These are phyloP conservation scores for Drosophila imparisetae DNA, from an alignment of 2,888 invertebrate species.

Conservation along the genomic window DNA sequence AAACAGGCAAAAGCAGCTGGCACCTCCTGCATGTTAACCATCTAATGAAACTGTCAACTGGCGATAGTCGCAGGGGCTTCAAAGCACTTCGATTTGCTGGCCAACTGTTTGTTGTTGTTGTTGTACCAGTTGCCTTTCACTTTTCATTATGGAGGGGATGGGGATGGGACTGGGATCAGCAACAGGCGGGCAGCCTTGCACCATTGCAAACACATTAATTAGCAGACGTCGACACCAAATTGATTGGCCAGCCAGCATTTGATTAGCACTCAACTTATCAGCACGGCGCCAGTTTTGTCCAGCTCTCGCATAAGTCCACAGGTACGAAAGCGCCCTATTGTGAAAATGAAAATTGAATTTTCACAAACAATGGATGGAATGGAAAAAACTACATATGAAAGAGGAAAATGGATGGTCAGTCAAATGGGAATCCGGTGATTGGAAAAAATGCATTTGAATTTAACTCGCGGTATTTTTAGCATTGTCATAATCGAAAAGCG, in stretches of 20 bases:
- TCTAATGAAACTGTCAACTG: slow-evolving; percentile 80
- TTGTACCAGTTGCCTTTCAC: slow-evolving; percentile 33
- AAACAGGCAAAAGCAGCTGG: slow-evolving; percentile 51
- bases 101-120: not conserved
- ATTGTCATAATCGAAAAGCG: slow-evolving; percentile 70
- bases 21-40: slow-evolving; percentile 68
- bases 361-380: slow-evolving; percentile 51
- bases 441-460: slow-evolving; percentile 59
- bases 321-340: slow-evolving; percentile 28
- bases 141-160: slow-evolving; percentile 19
- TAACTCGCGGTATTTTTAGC: slow-evolving; percentile 67
- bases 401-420: slow-evolving; percentile 43
- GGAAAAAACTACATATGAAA: slow-evolving; percentile 5
- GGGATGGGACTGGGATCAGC: not conserved
- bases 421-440: slow-evolving; percentile 50
- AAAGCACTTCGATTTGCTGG: slow-evolving; percentile 5
- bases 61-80: slow-evolving; percentile 48
- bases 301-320: slow-evolving; percentile 13
- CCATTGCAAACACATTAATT: slow-evolving; percentile 57
- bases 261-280: slow-evolving; percentile 74
- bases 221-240: slow-evolving; percentile 61
- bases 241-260: slow-evolving; percentile 65
- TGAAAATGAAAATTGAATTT: slow-evolving; percentile 68
- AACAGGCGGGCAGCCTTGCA: slow-evolving; percentile 35
- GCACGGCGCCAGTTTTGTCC: slow-evolving; percentile 29